A percentile compares a stretch with the other conserved stretches of the same genome.
Conservation (phyloP, 2,113 vertebrate genomes). For the Phyllostomus hastatus region DNA sequence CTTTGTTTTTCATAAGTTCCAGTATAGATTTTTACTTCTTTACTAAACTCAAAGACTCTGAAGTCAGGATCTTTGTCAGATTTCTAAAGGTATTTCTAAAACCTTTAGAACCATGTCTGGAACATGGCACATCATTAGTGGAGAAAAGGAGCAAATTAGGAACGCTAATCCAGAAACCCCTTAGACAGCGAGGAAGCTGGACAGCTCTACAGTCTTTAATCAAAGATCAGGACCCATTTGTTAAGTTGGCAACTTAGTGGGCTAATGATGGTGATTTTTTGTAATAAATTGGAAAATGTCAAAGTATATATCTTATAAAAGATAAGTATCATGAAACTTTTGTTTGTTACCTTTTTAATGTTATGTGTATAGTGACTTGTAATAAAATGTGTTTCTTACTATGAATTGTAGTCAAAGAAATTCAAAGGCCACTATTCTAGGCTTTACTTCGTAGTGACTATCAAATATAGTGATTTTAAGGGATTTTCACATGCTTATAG, state of each 20-base stretch:
- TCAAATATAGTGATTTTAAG: neutral
- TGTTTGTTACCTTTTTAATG: neutral
- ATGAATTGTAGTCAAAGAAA: neutral
- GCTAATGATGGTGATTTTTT: neutral
- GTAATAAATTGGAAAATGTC: neutral
- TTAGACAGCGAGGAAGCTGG: neutral
- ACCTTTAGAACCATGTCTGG: neutral
- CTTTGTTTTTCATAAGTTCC: neutral
- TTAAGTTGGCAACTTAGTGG: neutral
- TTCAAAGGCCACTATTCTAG: neutral
- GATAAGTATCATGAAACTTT: neutral
- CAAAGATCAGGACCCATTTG: neutral
- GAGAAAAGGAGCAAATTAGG: neutral
- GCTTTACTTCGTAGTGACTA: neutral
- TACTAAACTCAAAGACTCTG: neutral
- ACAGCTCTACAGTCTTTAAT: neutral
- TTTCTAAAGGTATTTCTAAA: neutral
- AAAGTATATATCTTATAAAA: neutral
- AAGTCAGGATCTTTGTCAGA: neutral
- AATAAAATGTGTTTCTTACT: neutral
- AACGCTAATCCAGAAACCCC: neutral
- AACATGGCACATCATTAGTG: neutral
- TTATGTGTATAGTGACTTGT: neutral
- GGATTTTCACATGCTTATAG: neutral
- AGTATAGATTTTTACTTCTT: neutral